These are phyloP conservation scores for Festucalex cinctus DNA, from an alignment of 2,113 vertebrate species.

Conservation along the genomic window DNA sequence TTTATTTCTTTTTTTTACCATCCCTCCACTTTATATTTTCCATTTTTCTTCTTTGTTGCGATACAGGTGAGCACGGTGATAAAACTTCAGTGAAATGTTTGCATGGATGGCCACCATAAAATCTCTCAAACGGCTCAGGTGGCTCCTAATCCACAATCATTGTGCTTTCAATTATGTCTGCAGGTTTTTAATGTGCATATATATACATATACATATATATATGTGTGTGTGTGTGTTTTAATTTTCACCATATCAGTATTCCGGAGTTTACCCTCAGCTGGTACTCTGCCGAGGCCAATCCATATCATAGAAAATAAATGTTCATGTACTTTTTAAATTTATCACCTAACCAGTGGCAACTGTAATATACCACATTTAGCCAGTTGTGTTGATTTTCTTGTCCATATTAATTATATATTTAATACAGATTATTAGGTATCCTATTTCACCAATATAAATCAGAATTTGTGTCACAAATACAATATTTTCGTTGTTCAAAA, in stretches of 20 bases:
- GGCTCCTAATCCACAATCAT: constrained; percentile 3
- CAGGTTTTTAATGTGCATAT: constrained; percentile 9
- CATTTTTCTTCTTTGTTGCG: constrained; percentile 60
- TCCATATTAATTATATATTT: not conserved
- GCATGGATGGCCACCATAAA: constrained; percentile 28
- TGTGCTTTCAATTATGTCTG: constrained; percentile 2
- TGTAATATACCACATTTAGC: no score
- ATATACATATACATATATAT: not conserved
- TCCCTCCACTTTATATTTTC: constrained; percentile 46
- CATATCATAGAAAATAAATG: no score
- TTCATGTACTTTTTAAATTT: no score
- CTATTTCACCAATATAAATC: not conserved
- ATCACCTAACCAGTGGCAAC: no score
- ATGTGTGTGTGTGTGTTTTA: constrained; percentile 1
- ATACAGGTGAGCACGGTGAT: constrained; percentile 39
- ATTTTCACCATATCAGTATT: not conserved
- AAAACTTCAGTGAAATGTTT: constrained; percentile 33
- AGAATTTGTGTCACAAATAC: not conserved
- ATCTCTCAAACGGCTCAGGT: constrained; percentile 13
- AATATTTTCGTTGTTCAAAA: not conserved
- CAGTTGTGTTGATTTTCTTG: not conserved
- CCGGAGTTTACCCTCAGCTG: not conserved
- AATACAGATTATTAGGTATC: not conserved
- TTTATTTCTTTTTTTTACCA: constrained; percentile 32
- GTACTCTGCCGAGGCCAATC: no score